Evolutionary conservation across 2,888 invertebrate genomes (phyloP).

Genomic region (Lepidochrysops patricia): DNA sequence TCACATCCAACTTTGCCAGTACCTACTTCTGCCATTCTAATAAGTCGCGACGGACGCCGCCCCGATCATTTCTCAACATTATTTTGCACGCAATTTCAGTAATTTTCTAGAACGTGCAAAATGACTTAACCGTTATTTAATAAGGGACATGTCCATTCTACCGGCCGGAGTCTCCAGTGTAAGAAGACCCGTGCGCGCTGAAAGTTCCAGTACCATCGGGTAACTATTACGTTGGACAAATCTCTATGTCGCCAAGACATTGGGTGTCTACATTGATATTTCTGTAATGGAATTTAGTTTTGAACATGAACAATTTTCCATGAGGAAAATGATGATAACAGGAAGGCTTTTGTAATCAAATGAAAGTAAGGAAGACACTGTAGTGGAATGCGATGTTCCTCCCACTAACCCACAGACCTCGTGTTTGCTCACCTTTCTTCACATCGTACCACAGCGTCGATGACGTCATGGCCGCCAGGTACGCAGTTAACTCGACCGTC

Average conservation of each 20-base stretch:
- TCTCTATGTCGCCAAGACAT: background rate
- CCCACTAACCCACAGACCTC: too few relatives aligned
- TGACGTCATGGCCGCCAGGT: too few relatives aligned
- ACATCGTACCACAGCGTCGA: too few relatives aligned
- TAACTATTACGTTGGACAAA: background rate
- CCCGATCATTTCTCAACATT: background rate
- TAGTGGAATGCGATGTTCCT: too few relatives aligned
- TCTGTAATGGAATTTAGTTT: background rate
- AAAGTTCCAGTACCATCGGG: background rate
- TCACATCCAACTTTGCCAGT: too few relatives aligned
- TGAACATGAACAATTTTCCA: background rate
- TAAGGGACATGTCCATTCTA: background rate
- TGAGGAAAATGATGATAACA: background rate
- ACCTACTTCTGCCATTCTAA: background rate
- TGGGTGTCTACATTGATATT: background rate
- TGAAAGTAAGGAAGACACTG: too few relatives aligned
- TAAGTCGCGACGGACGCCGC: background rate
- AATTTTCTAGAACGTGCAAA: conserved; percentile 13
- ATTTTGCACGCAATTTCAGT: conserved; percentile 10
- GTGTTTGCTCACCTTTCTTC: too few relatives aligned
- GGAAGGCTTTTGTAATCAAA: too few relatives aligned
- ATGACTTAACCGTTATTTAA: background rate
- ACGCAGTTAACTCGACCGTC: too few relatives aligned
- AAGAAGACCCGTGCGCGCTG: background rate
- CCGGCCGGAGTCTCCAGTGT: background rate